Percentiles rank a stretch among this genome's conserved stretches.
Evolutionary conservation across 2,888 invertebrate genomes (phyloP).

Genomic region (Ophioninae sp.): DNA sequence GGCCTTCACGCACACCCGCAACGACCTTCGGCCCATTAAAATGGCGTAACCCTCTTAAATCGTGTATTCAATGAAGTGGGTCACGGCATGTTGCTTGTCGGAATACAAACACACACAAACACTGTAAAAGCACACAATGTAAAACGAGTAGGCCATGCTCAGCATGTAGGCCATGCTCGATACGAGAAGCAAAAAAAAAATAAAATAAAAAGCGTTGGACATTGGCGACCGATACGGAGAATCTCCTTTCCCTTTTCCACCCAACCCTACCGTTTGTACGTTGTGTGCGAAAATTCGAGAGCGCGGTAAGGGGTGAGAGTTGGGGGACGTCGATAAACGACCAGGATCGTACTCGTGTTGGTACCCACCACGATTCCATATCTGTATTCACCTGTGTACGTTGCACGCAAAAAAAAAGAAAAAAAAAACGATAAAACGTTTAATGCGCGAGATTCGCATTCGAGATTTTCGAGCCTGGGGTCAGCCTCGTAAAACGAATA

Average conservation of each 20-base stretch:
- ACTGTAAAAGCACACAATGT: not conserved
- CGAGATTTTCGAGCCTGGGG: conserved; percentile 48
- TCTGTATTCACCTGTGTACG: not conserved
- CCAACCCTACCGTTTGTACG: conserved; percentile 37
- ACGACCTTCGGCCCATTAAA: not conserved
- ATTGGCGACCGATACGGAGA: conserved; percentile 50
- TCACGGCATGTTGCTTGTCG: not conserved
- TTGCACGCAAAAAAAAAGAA: not conserved
- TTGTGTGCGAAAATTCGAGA: not conserved
- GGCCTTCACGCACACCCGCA: not conserved
- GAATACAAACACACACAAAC: not conserved
- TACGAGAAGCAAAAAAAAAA: conserved; percentile 41
- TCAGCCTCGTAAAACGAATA: conserved; percentile 49
- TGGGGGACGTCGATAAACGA: conserved; percentile 58
- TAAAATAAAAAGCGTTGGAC: conserved; percentile 56
- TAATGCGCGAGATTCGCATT: conserved; percentile 52
- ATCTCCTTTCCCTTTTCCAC: conserved; percentile 13
- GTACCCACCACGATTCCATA: conserved; percentile 36
- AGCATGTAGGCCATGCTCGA: conserved; percentile 46
- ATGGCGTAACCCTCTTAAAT: not conserved
- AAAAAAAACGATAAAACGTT: conserved; percentile 33
- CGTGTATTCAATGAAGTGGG: not conserved
- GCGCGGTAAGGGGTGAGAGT: conserved; percentile 15
- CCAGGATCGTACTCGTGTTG: conserved; percentile 42
- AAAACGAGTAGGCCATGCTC: conserved; percentile 40